phyloP scores from a whole-genome alignment of 2,797 vertebrate genomes.

The Sebastes steindachneri region DNA sequence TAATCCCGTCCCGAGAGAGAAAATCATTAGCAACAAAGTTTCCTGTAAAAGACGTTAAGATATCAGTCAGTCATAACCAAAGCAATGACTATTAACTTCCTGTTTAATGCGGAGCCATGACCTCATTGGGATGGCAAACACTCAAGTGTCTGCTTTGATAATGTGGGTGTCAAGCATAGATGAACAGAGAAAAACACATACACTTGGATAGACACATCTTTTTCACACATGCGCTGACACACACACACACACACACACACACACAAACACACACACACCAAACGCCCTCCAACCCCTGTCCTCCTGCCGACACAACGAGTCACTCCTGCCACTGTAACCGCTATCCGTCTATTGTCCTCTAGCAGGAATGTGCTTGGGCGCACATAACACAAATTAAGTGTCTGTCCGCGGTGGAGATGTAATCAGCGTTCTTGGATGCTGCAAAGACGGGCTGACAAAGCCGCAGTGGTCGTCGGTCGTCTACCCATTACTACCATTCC shows the following conservation, averaged over 20 bases:
- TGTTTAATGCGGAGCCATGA: constrained; percentile 39
- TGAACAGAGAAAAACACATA: background rate
- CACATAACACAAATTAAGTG: constrained; percentile 56
- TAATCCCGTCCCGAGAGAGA: constrained; percentile 39
- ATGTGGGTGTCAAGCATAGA: constrained; percentile 3
- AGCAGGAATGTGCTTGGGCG: constrained; percentile 63
- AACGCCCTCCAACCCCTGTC: constrained; percentile 9
- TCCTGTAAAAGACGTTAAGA: constrained; percentile 53
- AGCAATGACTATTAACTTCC: constrained; percentile 61
- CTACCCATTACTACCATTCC: constrained; percentile 52
- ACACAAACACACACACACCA: constrained; percentile 13
- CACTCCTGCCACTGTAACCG: constrained; percentile 57
- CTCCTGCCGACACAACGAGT: constrained; percentile 49
- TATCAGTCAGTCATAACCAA: constrained; percentile 53
- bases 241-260: background rate
- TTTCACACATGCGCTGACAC: background rate
- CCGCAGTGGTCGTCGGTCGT: constrained; percentile 52
- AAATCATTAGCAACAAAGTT: constrained; percentile 48
- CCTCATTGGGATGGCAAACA: constrained; percentile 15
- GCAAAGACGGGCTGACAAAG: constrained; percentile 47
- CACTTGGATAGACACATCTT: background rate
- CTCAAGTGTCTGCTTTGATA: constrained; percentile 35
- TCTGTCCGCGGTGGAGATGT: constrained; percentile 52
- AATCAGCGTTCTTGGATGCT: constrained; percentile 62
- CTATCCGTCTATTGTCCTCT: constrained; percentile 63